Base-by-base conservation (phyloP, 1,140 invertebrate genomes). In the Sminthurinus signatus region DNA sequence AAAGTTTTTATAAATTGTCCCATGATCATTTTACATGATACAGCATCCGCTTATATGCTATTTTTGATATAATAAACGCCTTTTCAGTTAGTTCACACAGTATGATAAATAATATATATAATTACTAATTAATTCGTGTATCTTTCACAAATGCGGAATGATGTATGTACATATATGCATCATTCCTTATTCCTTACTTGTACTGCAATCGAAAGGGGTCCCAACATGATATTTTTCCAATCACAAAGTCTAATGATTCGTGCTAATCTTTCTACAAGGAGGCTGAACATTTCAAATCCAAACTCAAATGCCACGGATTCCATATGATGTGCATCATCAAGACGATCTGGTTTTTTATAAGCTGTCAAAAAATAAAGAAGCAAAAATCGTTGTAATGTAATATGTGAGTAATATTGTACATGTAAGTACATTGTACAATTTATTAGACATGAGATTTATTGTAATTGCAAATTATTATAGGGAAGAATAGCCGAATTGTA, bases 211-310 rank as follows among this genome's bases (percentile, higher is more conserved):
- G 55, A 4, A 19, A 39, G 25, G 0, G 52, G n/a, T 14, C 31
- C 36, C 32, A 70, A 19, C 15, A 46, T 17, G 4, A 27, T 51
- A 39, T 60, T 43, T 14, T 70, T 32, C 68, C 68, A 70, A 17
- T 64, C 50, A 0, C 50, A 48, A 2, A 56, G 17, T 1, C 43
- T 14, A 23, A 63, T 42, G 1, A 48, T 15, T 31, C 44, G 8
- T 0, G 0, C 8, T 17, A 66, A 17, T 17, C 43, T 10, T 28
- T 66, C 60, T 1, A n/a, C 39, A 0, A 66, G n/a, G 0, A 65
- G 1, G 8, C 36, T 28, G 23, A 65, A 48, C 46, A 69, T 48
- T 43, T 69, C 64, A 10, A 69, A 12, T 25, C 52, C 57, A 32
- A 66, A 62, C 0, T 39, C n/a, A 5, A 62, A 5, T 15, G 52